phyloP scores from a whole-genome alignment of 2,888 invertebrate genomes.

The Alsophila aescularia region DNA sequence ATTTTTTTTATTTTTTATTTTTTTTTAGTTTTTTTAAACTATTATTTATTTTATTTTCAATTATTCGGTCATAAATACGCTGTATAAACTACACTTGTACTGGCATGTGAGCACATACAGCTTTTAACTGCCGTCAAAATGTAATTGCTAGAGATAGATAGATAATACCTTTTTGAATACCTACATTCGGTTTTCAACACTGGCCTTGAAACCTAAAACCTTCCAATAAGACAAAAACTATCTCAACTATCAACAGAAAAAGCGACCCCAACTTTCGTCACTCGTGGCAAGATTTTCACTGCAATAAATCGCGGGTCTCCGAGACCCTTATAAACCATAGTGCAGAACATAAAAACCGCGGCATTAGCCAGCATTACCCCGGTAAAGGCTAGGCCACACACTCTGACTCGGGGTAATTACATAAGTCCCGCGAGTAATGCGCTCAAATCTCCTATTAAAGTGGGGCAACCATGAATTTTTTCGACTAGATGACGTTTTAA shows the following conservation, averaged over 20 bases:
- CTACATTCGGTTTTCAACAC: no score
- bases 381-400: conserved; percentile 23
- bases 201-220: no score
- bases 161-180: no score
- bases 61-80: no score
- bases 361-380: conserved; percentile 25
- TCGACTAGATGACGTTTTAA: conserved; percentile 36
- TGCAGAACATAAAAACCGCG: conserved; percentile 34
- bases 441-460: conserved; percentile 48
- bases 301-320: conserved; percentile 31
- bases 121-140: no score
- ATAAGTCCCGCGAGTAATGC: conserved; percentile 42
- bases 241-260: neutral
- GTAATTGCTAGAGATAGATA: no score
- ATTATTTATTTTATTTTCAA: no score
- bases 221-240: neutral
- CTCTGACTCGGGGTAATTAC: conserved; percentile 43
- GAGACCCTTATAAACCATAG: conserved; percentile 38
- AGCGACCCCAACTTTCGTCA: neutral
- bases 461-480: conserved; percentile 43
- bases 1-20: no score
- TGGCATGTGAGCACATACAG: no score
- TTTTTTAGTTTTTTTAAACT: no score
- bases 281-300: conserved; percentile 17
- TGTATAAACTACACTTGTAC: no score